A percentile compares a stretch with the other conserved stretches of the same genome.
phyloP scores from a whole-genome alignment of 2,797 vertebrate species.

The Enteromius paludinosus region DNA sequence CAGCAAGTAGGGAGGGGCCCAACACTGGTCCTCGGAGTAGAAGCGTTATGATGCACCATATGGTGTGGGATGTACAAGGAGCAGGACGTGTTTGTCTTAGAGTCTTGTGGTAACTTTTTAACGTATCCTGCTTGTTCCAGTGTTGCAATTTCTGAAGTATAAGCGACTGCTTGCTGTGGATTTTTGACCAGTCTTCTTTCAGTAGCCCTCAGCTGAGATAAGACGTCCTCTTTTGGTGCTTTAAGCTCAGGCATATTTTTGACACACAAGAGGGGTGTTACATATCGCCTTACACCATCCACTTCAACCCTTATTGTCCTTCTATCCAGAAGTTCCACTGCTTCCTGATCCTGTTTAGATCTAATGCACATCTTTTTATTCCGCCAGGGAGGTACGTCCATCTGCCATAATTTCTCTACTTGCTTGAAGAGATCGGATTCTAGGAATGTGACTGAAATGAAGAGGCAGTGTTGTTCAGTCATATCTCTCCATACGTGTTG shows the following conservation, averaged over 20 bases:
- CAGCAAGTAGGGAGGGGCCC: background rate
- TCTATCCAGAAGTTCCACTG: background rate
- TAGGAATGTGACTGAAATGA: too few relatives aligned
- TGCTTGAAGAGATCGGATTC: too few relatives aligned
- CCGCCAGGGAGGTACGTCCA: too few relatives aligned
- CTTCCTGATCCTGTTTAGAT: conserved; percentile 7
- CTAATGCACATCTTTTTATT: background rate
- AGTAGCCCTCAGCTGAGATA: background rate
- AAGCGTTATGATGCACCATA: background rate
- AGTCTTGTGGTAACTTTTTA: too few relatives aligned
- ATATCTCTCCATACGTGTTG: too few relatives aligned
- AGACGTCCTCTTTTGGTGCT: conserved; percentile 5
- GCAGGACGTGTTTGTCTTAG: background rate
- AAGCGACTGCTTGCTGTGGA: background rate
- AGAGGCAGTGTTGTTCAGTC: too few relatives aligned
- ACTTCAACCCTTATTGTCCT: background rate
- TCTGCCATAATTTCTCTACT: too few relatives aligned
- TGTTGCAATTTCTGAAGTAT: too few relatives aligned
- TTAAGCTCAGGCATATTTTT: background rate
- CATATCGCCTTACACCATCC: background rate
- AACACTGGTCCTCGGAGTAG: background rate
- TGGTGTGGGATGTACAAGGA: background rate
- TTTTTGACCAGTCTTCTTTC: background rate
- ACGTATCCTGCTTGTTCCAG: too few relatives aligned
- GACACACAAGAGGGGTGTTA: background rate